Evolutionary conservation across 2,888 invertebrate genomes (phyloP), one percentile per base, ranked within the genome.

Genomic region (Apotomis turbidana): DNA sequence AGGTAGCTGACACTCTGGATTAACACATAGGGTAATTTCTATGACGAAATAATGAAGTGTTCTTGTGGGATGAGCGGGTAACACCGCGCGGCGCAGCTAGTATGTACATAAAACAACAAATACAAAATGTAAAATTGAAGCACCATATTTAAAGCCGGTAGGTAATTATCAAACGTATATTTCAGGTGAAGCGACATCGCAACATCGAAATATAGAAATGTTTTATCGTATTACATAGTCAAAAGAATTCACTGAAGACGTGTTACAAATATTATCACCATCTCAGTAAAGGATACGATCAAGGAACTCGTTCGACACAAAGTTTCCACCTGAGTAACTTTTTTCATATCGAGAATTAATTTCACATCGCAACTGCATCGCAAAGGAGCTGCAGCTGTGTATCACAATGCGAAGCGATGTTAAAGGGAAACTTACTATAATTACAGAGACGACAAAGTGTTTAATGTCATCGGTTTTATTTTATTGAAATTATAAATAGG

Each of bases 381-480:
- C 66, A 66, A 57, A 66, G 66, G 66, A 46, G 54, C 54, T 44
- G 46, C 27, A 27, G 55, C 5, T 15, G 15, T 12, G 27, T 54
- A 54, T 64, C 55, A 64, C 44, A 15, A 38, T n/a, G 57, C 6
- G 4, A 44, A n/a, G 13, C 13, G 44, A 9, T 9, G 46, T 44
- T 57, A 66, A 57, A 57, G 66, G 66, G 46, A 66, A 27, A 46
- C 55, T 46, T 46, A 36, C 27, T 46, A 64, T n/a, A n/a, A n/a
- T 66, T 66, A 57, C 55, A 46, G 46, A 57, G 27, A n/a, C 55
- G 66, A 66, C 55, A 57, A 52, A 52, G 55, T 57, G 55, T 57
- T 46, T 57, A 27, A 66, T 66, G 55, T 57, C 49, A 62, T 15
- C 5, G 12, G 49, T 49, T 10, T 10, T 9, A 9, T 61, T 8